These are phyloP conservation scores for Sussaba pulchella DNA, from an alignment of 2,888 invertebrate species.

Conservation along the genomic window DNA sequence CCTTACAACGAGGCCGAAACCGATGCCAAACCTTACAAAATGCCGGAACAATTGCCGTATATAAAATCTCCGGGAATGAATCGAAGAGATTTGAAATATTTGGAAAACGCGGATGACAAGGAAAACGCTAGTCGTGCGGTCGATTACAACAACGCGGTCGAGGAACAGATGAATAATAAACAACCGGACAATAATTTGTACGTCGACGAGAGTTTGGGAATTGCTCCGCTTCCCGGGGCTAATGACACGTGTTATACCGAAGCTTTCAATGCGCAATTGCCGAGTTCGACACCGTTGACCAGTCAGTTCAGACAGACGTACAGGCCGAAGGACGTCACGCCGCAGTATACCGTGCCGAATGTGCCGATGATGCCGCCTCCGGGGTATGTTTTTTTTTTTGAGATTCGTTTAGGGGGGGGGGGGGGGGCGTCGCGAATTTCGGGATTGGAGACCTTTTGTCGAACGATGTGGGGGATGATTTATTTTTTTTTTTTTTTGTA, in stretches of 20 bases:
- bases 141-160: conserved; percentile 77
- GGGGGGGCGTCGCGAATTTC: too few relatives aligned
- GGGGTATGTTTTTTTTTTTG: conserved; percentile 67
- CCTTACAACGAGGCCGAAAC: conserved; percentile 75
- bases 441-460: too few relatives aligned
- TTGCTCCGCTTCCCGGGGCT: conserved; percentile 75
- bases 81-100: conserved; percentile 81
- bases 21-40: conserved; percentile 78
- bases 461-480: too few relatives aligned
- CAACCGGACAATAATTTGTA: conserved; percentile 74
- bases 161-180: conserved; percentile 75
- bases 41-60: conserved; percentile 80
- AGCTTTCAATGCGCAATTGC: conserved; percentile 77
- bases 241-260: conserved; percentile 81
- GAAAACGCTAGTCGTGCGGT: conserved; percentile 78
- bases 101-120: conserved; percentile 81
- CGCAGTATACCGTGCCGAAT: conserved; percentile 70
- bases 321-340: conserved; percentile 73
- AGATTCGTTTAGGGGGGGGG: too few relatives aligned
- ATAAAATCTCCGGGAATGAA: conserved; percentile 83
- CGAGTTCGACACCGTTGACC: conserved; percentile 82
- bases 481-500: too few relatives aligned
- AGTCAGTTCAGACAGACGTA: conserved; percentile 78
- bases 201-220: conserved; percentile 81
- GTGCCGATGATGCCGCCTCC: conserved; percentile 65